Evolutionary conservation across 2,888 invertebrate genomes (phyloP).

Genomic region (Lithophane socia): DNA sequence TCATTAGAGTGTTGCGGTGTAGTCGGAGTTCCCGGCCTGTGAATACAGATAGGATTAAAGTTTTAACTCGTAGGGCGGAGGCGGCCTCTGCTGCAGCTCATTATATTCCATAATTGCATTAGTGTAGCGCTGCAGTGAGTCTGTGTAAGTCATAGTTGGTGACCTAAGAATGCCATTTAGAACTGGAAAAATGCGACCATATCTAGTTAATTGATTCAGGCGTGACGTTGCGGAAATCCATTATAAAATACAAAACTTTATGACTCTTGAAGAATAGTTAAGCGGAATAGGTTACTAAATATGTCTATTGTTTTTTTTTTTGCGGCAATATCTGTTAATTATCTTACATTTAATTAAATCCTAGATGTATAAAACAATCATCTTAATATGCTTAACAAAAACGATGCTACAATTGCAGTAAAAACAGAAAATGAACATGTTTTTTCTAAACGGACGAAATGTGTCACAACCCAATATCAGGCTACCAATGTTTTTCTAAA

Average conservation of each 20-base stretch:
- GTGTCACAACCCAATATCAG: constrained; percentile 47
- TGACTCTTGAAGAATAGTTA: too few species aligned
- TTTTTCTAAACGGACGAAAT: constrained; percentile 14
- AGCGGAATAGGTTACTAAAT: too few species aligned
- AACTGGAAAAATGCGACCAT: background rate
- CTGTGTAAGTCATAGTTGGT: constrained; percentile 18
- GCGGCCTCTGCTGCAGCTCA: constrained; percentile 48
- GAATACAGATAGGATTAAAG: constrained; percentile 73
- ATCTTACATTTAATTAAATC: background rate
- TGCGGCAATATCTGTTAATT: background rate
- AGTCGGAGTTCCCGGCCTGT: constrained; percentile 64
- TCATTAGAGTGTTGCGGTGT: constrained; percentile 72
- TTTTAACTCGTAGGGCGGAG: constrained; percentile 65
- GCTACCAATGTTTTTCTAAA: constrained; percentile 51
- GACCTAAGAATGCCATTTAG: constrained; percentile 4
- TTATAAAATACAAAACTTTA: too few species aligned
- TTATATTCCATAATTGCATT: constrained; percentile 63
- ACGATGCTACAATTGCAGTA: background rate
- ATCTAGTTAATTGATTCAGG: constrained; percentile 3
- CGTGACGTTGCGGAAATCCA: too few species aligned
- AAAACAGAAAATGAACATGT: constrained; percentile 13
- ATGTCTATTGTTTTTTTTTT: too few species aligned
- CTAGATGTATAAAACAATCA: background rate
- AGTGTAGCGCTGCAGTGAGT: constrained; percentile 38
- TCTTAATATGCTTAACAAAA: background rate